A percentile compares a stretch with the other conserved stretches of the same genome.
These are phyloP conservation scores for Palythoa caribaeorum DNA, from an alignment of 92 coral and sea anemone genomes.

Conservation along the genomic window DNA sequence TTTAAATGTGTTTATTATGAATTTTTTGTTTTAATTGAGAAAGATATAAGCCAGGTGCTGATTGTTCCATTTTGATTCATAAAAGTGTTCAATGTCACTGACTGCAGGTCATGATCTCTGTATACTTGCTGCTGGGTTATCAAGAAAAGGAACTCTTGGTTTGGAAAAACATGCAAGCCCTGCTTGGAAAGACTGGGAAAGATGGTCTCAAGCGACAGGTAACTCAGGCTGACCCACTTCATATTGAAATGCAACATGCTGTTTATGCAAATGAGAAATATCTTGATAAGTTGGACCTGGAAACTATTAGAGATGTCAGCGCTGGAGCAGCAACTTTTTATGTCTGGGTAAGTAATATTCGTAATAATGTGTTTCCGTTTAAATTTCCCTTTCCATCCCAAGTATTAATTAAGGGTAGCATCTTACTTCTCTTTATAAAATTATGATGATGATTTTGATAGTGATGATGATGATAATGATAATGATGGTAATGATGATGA, in stretches of 20 bases:
- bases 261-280: conserved; percentile 83
- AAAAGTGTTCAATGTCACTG: background rate
- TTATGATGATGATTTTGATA: too few species aligned
- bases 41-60: background rate
- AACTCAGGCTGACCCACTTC: conserved; percentile 87
- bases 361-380: too few species aligned
- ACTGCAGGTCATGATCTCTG: conserved; percentile 91
- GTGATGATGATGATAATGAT: too few species aligned
- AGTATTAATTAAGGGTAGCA: too few species aligned
- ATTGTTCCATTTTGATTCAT: background rate
- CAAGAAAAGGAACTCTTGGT: conserved; percentile 86
- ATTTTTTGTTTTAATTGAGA: too few species aligned
- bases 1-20: too few species aligned
- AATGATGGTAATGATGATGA: too few species aligned
- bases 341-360: conserved; percentile 87
- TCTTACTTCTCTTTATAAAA: too few species aligned
- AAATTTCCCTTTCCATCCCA: too few species aligned
- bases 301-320: conserved; percentile 92
- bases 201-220: conserved; percentile 96
- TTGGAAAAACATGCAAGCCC: conserved; percentile 97
- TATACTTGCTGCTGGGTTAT: conserved; percentile 86
- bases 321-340: conserved; percentile 99
- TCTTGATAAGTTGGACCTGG: conserved; percentile 83
- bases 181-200: conserved; percentile 97
- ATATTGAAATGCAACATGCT: conserved; percentile 88